Base-by-base conservation (phyloP, 1,140 invertebrate species). In the Latrodectus geometricus region DNA sequence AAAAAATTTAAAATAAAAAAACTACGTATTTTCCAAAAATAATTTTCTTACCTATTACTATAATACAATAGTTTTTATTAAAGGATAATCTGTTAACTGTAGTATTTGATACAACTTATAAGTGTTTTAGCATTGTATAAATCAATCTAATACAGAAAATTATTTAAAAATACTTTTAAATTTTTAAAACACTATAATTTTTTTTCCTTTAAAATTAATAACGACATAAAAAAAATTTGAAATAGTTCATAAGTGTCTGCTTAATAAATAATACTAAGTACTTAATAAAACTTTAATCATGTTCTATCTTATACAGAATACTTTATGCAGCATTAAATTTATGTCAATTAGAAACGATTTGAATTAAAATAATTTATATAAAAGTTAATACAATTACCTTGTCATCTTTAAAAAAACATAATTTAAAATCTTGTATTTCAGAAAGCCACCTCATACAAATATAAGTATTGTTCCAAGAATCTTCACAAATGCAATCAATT, bases 391-490 rank as follows among this genome's bases (percentile, higher is more conserved):
- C 75, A 54, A 54, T 49, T 78, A 96, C 95, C 92, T 95, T 92
- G 68, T 92, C 88, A 90, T 97, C 95, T 49, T 92, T 90, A 90
- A 97, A 96, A 84, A 93, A 89, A 90, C 96, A 97, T 89, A 94
- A 96, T 87, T 96, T 93, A 87, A 94, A 93, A 89, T 95, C 93
- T 61, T 90, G 88, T 4, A 90, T 35, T 65, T 92, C 87, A 1
- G 91, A 90, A 49, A 95, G 88, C 83, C 93, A 93, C 74, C 95
- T 91, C 8, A 97, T 87, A 90, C 97, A 98, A 0, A 91, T 91
- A 89, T 94, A 97, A 0, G 96, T 97, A 89, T 97, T 97, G 90
- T 97, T 97, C 89, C 90, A 92, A 0, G 94, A 91, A 90, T 97
- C 96, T 91, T 96, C 94, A 89, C 96, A 97, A 90, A 96, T 96